A percentile compares a stretch with the other conserved stretches of the same genome.
phyloP scores from a whole-genome alignment of 2,888 invertebrate genomes.

The Melipona beecheii region DNA sequence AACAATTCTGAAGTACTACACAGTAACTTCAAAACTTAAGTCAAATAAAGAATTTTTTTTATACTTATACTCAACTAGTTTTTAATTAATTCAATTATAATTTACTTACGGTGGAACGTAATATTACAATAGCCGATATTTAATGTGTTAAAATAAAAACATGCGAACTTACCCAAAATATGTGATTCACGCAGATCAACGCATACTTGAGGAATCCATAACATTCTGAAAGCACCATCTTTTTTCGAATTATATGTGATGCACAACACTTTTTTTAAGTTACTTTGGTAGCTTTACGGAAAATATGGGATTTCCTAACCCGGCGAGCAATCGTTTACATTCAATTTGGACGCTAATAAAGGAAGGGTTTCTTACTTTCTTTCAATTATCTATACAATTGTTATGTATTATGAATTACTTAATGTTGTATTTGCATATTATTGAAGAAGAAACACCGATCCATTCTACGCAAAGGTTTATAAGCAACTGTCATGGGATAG shows the following conservation, averaged over 20 bases:
- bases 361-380: neutral
- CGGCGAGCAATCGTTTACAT: constrained; percentile 16
- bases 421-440: constrained; percentile 17
- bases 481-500: constrained; percentile 51
- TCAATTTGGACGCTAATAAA: constrained; percentile 19
- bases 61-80: no score
- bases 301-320: constrained; percentile 11
- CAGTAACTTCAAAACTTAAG: no score
- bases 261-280: constrained; percentile 37
- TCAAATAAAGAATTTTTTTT: no score
- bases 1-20: no score
- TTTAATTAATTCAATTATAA: neutral
- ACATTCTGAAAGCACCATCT: constrained; percentile 89
- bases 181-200: constrained; percentile 89
- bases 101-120: neutral
- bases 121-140: no score
- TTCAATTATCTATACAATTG: neutral
- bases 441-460: constrained; percentile 18
- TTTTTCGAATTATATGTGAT: constrained; percentile 43
- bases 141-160: neutral
- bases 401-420: constrained; percentile 3
- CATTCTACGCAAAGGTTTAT: constrained; percentile 48
- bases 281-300: constrained; percentile 22
- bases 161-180: constrained; percentile 90
- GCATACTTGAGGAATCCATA: constrained; percentile 90